Evolutionary conservation across 1,140 invertebrate genomes (phyloP), one percentile per base, ranked within the genome.

Genomic region (Camponotus pennsylvanicus): DNA sequence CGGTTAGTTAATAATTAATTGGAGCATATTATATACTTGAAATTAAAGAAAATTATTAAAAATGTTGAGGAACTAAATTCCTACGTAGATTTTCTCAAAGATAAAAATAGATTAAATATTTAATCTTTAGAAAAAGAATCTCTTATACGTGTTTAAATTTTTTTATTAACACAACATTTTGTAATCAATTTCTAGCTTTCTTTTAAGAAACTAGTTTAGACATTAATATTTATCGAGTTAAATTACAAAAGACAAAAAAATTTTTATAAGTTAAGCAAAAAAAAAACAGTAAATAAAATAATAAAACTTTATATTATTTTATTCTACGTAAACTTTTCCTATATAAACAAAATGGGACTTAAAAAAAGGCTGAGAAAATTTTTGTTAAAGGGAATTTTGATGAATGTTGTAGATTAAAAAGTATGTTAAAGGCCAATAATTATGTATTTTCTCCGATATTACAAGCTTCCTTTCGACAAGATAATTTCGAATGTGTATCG

Each of bases 401-500:
- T 1, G 18, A 0, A 42, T 1, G 2, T 11, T n/a, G 27, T 42
- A 42, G 6, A 61, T 32, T 37, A 57, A 55, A 59, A 32, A 42
- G 32, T 32, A 40, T 40, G 40, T 70, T 42, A 32, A 67, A 34
- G 5, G 5, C 1, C 52, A 34, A 52, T 66, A 52, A 80, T 34
- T 55, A 21, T 57, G 3, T 57, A 27, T 4, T 13, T 70, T 1
- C 15, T 45, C 15, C 34, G 15, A 80, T 42, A 27, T n/a, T 52
- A 18, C 15, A 42, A 9, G 5, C 32, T 55, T 8, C 7, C 27
- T 21, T 42, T 57, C 27, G 57, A 42, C 15, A 1, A 63, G 57
- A 82, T n/a, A 73, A 71, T 73, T 59, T 71, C 7, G 6, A 59
- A 13, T 59, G 21, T 15, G 18, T 59, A 71, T 82, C 55, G 32